Base-by-base conservation (phyloP, 2,113 vertebrate genomes). In the Otolemur garnettii region DNA sequence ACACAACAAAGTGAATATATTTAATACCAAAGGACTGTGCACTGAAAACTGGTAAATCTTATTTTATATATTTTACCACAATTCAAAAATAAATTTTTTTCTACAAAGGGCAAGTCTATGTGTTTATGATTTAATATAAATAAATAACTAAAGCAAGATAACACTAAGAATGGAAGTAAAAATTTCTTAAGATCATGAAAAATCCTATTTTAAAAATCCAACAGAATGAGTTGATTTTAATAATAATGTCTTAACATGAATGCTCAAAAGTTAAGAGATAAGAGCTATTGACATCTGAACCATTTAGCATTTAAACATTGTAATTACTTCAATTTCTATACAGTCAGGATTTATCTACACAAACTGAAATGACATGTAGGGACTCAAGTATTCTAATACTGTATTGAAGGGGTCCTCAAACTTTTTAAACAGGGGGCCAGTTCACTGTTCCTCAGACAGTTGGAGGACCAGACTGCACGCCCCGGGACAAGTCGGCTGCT, bases 291-390 rank as follows among this genome's bases (percentile, higher is more conserved):
- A 69, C 68, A 92, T 22, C 55, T 95, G 74, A 64, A 74, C 11
- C 60, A 55, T 18, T 8, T n/a, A 22, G 74, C 57, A 91, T 57
- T 38, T 72, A 74, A 74, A 90, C 33, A 78, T 38, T 4, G 82
- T 62, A 82, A 78, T 62, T 64, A 96, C 12, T 94, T 87, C 62
- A 79, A 77, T 62, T 59, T 84, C 33, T 53, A 57, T 59, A 69
- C 10, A 59, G 30, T 45, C 59, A 68, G 35, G 21, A 92, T 72
- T 38, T 66, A 72, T 24, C 55, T 45, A 78, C 0, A 53, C 9
- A 92, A 3, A 83, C 6, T 77, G 7, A 87, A 92, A 92, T 66
- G n/a, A 30, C 74, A 68, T 15, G 59, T 55, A 50, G 6, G 17
- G 2, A 24, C 72, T 53, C 7, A 79, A 79, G 9, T 77, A 62